Conservation (phyloP, 2,888 invertebrate species). For the Hoplodrina blanda region DNA sequence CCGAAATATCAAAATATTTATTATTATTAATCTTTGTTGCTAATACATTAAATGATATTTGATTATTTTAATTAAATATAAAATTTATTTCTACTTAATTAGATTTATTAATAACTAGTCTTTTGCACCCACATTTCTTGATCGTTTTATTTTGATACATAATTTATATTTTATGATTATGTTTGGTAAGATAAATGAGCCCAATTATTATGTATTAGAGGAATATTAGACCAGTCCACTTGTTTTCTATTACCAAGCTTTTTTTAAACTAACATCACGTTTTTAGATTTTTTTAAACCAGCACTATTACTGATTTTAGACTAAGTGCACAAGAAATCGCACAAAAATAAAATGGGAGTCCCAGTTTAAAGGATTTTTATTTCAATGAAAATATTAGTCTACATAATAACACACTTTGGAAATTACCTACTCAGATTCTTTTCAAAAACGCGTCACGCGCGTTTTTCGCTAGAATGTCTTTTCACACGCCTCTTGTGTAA, state of each 20-base stretch:
- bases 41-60: conserved; percentile 22
- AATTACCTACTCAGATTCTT: no score
- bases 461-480: no score
- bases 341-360: conserved; percentile 28
- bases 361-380: conserved; percentile 28
- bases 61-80: conserved; percentile 22
- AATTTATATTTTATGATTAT: conserved; percentile 13
- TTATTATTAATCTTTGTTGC: conserved; percentile 39
- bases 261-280: conserved; percentile 29
- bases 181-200: conserved; percentile 4
- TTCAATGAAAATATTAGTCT: background rate
- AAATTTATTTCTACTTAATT: conserved; percentile 30
- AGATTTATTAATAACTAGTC: conserved; percentile 53
- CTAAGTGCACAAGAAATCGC: conserved; percentile 32
- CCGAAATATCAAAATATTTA: conserved; percentile 63
- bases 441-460: no score
- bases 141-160: conserved; percentile 38
- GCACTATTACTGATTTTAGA: conserved; percentile 12
- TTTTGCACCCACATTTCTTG: conserved; percentile 38
- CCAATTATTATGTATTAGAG: conserved; percentile 4
- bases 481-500: no score
- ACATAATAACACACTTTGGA: background rate
- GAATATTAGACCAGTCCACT: background rate
- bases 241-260: background rate
- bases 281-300: conserved; percentile 1